phyloP scores from a whole-genome alignment of 2,888 invertebrate genomes.

The Polyommatus iphigenia region DNA sequence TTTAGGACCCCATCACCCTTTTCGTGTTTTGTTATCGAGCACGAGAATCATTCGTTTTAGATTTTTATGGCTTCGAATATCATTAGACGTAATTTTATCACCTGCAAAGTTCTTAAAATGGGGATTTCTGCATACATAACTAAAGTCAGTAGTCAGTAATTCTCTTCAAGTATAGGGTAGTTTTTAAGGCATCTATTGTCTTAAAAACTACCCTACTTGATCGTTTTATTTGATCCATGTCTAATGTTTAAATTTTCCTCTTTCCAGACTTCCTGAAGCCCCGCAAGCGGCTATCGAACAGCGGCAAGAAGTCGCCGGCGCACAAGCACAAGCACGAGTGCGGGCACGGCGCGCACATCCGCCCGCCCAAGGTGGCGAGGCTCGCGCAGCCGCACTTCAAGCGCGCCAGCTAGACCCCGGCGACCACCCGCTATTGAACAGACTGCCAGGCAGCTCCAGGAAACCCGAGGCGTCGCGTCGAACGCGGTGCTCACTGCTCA shows the following conservation, averaged over 20 bases:
- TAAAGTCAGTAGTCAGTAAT: neutral
- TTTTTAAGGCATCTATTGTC: no score
- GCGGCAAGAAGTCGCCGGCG: conserved; percentile 73
- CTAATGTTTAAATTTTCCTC: conserved; percentile 31
- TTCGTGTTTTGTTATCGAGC: conserved; percentile 29
- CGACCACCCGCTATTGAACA: conserved; percentile 47
- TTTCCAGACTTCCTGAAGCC: conserved; percentile 85
- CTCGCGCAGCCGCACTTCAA: conserved; percentile 68
- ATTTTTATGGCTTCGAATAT: conserved; percentile 4
- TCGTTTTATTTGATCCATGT: neutral
- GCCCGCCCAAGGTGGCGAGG: conserved; percentile 73
- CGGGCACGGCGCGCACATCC: conserved; percentile 70
- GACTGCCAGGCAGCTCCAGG: conserved; percentile 36
- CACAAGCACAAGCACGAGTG: conserved; percentile 71
- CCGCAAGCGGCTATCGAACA: conserved; percentile 80
- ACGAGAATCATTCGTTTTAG: neutral
- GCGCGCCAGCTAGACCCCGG: conserved; percentile 65
- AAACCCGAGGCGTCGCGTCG: neutral
- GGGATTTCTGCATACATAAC: neutral
- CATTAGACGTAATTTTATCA: neutral
- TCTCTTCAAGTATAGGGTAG: neutral
- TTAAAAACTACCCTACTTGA: no score
- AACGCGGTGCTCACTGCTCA: neutral
- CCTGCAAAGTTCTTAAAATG: neutral
- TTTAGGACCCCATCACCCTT: conserved; percentile 33